phyloP scores from a whole-genome alignment of 2,888 invertebrate genomes.

The Tryphoninae sp. region DNA sequence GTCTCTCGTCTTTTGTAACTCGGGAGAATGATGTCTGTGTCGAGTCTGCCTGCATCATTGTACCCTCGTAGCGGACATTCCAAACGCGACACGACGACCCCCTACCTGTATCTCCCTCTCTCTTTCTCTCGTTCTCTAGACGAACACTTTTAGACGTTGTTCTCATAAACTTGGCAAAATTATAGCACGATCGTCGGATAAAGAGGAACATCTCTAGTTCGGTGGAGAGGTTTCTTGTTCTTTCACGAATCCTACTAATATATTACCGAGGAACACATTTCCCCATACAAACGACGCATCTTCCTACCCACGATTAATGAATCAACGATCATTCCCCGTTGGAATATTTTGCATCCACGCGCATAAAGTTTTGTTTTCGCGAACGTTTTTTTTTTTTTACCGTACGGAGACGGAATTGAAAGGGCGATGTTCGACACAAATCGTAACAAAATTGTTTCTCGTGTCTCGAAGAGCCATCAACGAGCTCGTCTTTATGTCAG shows the following conservation, averaged over 20 bases:
- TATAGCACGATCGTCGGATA: slow-evolving; percentile 66
- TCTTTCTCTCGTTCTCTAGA: slow-evolving; percentile 24
- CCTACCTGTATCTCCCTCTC: slow-evolving; percentile 18
- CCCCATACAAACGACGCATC: background rate
- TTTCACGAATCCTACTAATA: slow-evolving; percentile 25
- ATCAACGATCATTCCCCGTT: background rate
- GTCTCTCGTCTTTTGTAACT: slow-evolving; percentile 50
- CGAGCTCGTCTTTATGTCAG: background rate
- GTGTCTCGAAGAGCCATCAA: slow-evolving; percentile 39
- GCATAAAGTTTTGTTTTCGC: background rate
- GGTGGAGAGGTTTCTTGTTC: slow-evolving; percentile 32
- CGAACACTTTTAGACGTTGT: background rate
- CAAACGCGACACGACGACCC: slow-evolving; percentile 48
- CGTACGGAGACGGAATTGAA: background rate
- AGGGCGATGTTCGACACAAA: slow-evolving; percentile 38
- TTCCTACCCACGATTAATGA: too few species aligned
- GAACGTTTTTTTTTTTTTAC: background rate
- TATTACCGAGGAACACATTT: background rate
- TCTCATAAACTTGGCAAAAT: slow-evolving; percentile 69
- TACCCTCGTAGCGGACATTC: slow-evolving; percentile 53
- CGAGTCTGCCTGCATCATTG: slow-evolving; percentile 50
- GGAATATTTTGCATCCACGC: background rate
- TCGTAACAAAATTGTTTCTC: slow-evolving; percentile 45
- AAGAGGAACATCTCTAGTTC: slow-evolving; percentile 58
- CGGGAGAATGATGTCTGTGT: slow-evolving; percentile 51